Percentiles rank a stretch among this genome's conserved stretches.
Evolutionary conservation across 2,888 invertebrate genomes (phyloP).

Genomic region (Diloba caeruleocephala): DNA sequence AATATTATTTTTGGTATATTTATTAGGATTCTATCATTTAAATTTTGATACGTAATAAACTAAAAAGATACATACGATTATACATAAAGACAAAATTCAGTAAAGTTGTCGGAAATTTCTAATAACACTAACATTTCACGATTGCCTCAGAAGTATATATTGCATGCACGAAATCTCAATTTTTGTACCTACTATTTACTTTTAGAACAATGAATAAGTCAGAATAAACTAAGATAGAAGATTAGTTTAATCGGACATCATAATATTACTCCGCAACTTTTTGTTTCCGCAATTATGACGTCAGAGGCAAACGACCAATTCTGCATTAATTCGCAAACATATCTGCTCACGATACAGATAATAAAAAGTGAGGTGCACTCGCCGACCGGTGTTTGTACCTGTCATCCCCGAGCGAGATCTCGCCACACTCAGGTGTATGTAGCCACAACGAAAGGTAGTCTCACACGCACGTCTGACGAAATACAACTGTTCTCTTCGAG

Average conservation of each 20-base stretch:
- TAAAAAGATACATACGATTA: too few relatives aligned
- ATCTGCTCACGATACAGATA: slow-evolving; percentile 60
- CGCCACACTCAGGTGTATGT: slow-evolving; percentile 77
- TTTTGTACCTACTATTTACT: slow-evolving; percentile 11
- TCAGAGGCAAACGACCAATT: slow-evolving; percentile 52
- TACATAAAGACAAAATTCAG: too few relatives aligned
- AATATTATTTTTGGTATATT: too few relatives aligned
- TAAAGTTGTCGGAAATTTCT: too few relatives aligned
- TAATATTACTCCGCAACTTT: slow-evolving; percentile 26
- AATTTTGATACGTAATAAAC: too few relatives aligned
- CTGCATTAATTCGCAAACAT: slow-evolving; percentile 57
- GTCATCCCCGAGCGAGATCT: slow-evolving; percentile 71
- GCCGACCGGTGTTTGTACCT: slow-evolving; percentile 61
- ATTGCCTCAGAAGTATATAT: not conserved
- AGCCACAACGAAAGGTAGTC: slow-evolving; percentile 77
- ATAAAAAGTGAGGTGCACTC: slow-evolving; percentile 77
- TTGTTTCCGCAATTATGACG: slow-evolving; percentile 50
- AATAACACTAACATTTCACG: too few relatives aligned
- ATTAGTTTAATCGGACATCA: slow-evolving; percentile 9
- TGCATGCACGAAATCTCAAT: slow-evolving; percentile 13
- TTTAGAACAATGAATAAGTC: slow-evolving; percentile 23
- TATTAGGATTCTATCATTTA: too few relatives aligned
- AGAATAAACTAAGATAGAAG: too few relatives aligned
- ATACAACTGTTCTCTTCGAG: slow-evolving; percentile 40
- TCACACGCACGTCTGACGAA: slow-evolving; percentile 59